Base-by-base conservation (phyloP, 2,113 vertebrate species). In the Chaenogobius annularis region DNA sequence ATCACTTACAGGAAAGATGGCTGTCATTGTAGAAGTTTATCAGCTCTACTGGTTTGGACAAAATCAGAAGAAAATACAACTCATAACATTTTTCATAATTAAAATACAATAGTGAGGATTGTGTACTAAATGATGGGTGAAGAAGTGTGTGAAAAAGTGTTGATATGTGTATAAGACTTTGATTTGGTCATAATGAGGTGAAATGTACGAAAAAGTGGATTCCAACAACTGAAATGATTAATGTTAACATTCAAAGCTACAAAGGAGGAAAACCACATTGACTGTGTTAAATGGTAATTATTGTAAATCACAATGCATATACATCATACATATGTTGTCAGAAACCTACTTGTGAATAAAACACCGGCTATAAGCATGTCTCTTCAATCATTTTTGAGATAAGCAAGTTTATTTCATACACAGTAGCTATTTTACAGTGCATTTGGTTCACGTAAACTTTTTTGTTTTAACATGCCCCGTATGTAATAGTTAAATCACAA, bases 1-100 rank as follows among this genome's bases (percentile, higher is more conserved):
- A 31, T 79, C 71, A 89, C 81, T 75, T 52, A 86, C 71, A 79
- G 31, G 66, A 63, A 83, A 54, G 14, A 78, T 76, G 78, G 70
- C 54, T 63, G 74, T 69, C 80, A 69, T 69, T 70, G 66, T 69
- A 80, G 81, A 85, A 84, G 72, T 70, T 73, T 79, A 47, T 67
- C 48, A 20, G 19, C 47, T 50, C 70, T 9, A 15, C 23, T 35
- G 10, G 10, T 67, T 37, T 13, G 46, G 22, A 20, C 3, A 50
- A 75, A 64, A 66, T 26, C 14, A 26, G 7, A 23, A 58, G 14
- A 26, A 13, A 26, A 58, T 14, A 58, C 4, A 56, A 3, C 1
- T 23, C 26, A 31, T 31, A 31, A 31, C 23, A 58, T 59, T 59
- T 31, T 14, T 59, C 13, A 59, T 8, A 35, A 58, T 23, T 23